Conservation (phyloP, 2,888 invertebrate species). For the Clepsis dumicolana region DNA sequence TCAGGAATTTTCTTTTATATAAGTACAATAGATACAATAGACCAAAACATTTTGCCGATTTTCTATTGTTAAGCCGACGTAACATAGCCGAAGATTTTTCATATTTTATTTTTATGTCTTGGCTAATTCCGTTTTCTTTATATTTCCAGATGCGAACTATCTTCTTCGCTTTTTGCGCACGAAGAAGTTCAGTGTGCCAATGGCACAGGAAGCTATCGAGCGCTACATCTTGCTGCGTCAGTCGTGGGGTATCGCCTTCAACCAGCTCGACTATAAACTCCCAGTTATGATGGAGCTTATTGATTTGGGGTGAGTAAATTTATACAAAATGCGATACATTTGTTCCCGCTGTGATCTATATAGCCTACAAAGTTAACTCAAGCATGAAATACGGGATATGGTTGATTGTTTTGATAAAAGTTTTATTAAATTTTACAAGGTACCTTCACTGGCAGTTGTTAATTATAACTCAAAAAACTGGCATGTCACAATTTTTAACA, state of each 20-base stretch:
- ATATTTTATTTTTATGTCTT: too few relatives aligned
- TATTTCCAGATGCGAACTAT: conserved; percentile 88
- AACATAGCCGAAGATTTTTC: too few relatives aligned
- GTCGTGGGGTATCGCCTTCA: conserved; percentile 91
- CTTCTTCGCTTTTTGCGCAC: conserved; percentile 92
- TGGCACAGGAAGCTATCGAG: conserved; percentile 92
- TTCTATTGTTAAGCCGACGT: too few relatives aligned
- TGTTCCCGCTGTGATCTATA: neutral
- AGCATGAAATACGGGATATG: neutral
- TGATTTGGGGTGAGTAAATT: conserved; percentile 87
- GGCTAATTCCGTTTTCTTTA: neutral
- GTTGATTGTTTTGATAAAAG: neutral
- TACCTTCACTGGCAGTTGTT: neutral
- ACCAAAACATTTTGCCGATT: too few relatives aligned
- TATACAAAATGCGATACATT: neutral
- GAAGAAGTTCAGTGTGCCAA: conserved; percentile 92
- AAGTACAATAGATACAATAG: too few relatives aligned
- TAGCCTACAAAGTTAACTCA: too few relatives aligned
- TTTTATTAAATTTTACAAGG: too few relatives aligned
- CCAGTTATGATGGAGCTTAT: conserved; percentile 90
- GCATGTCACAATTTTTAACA: conserved; percentile 26
- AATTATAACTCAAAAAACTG: neutral
- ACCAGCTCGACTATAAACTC: conserved; percentile 90
- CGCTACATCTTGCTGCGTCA: conserved; percentile 92
- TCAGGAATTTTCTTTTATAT: too few relatives aligned